Base-by-base conservation (phyloP, 1,140 invertebrate species). In the Laodelphax striatellus region DNA sequence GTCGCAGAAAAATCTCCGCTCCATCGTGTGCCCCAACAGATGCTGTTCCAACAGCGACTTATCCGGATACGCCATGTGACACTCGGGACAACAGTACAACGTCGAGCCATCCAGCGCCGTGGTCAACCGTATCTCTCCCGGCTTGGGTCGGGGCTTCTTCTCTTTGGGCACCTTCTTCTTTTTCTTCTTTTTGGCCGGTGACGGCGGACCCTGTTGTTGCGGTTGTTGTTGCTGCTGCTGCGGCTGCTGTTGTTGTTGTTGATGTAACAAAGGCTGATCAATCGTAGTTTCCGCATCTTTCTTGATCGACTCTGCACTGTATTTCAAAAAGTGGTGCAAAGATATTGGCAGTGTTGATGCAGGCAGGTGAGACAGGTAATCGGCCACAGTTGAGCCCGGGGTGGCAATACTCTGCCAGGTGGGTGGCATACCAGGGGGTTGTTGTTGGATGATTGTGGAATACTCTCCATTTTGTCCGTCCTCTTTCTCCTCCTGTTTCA, bases 51-150 rank as follows among this genome's bases (percentile, higher is more conserved):
- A 72, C n/a, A 90, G 68, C 53, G 85, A 85, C 55, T 87, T 82
- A 67, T 91, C 87, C 0, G 88, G 86, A 70, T 90, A 90, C 16
- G 87, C 85, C 82, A 91, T 85, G 69, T 92, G 87, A 67, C 89
- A 91, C 68, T 90, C 88, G 1, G 88, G 88, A 70, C 88, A 91
- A 70, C 88, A 89, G 65, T 88, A 91, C 1, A 91, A 69, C 0
- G 88, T 89, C 16, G 87, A 88, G 0, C 89, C 88, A 66, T 91
- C 88, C 19, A 90, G 71, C 1, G 88, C 88, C 2, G 88, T 90
- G 0, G 87, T 88, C 16, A 92, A 71, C 22, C 87, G 77, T 65
- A 90, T 90, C 74, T 90, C 87, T 6, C 87, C 87, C 0, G 88
- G 88, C 67, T 88, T 88, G 0, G 87, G 85, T 42, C 86, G 73